These are phyloP conservation scores for Hypocryptadius cinnamomeus DNA, from an alignment of 2,113 vertebrate species.

Conservation along the genomic window DNA sequence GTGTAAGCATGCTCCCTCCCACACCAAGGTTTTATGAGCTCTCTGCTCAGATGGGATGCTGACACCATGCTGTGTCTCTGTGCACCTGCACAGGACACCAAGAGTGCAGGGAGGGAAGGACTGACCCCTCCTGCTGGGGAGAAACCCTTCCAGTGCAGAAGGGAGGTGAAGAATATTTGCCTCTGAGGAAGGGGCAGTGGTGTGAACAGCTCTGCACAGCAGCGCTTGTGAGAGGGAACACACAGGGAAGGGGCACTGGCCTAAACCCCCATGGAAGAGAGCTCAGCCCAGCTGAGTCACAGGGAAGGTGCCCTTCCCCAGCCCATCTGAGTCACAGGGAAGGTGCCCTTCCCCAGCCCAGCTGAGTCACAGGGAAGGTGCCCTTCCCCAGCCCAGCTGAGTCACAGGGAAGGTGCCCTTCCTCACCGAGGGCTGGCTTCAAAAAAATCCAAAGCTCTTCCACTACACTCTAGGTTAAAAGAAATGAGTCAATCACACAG, in stretches of 20 bases:
- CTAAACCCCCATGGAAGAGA: neutral
- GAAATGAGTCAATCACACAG: neutral
- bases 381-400: neutral
- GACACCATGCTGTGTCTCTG: accelerated
- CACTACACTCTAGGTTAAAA: neutral
- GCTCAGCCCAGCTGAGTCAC: neutral
- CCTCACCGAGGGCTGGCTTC: neutral
- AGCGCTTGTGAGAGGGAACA: accelerated
- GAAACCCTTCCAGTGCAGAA: neutral
- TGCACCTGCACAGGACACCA: accelerated
- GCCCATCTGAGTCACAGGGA: neutral
- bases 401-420: neutral
- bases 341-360: neutral
- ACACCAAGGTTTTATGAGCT: neutral
- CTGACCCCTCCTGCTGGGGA: neutral
- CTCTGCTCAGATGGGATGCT: neutral
- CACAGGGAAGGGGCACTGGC: accelerated
- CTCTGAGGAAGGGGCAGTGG: neutral
- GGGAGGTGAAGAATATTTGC: neutral
- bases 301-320: neutral
- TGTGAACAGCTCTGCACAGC: neutral
- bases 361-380: neutral
- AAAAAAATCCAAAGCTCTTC: neutral
- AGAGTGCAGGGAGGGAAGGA: neutral
- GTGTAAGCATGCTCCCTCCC: neutral